Percentiles rank a stretch among this genome's conserved stretches.
phyloP scores from a whole-genome alignment of 23 tunicate genomes.

The Halocynthia roretzi region DNA sequence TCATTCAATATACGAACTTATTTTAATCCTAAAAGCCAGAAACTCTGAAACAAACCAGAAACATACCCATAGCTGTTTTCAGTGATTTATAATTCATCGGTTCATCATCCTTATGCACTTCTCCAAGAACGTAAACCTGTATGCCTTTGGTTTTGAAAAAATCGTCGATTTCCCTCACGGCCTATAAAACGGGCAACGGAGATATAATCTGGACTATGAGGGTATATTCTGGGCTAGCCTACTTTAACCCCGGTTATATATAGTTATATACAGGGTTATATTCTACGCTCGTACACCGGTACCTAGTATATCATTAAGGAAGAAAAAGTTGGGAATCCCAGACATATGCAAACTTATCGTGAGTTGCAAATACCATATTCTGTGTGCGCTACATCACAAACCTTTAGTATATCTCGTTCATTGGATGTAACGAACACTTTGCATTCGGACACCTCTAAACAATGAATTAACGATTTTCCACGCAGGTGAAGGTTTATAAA shows the following conservation, averaged over 20 bases:
- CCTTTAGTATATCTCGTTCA: conserved; percentile 40
- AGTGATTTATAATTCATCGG: not conserved
- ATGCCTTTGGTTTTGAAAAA: conserved; percentile 2
- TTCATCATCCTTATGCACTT: not conserved
- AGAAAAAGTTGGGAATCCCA: too few species aligned
- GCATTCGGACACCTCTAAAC: conserved; percentile 66
- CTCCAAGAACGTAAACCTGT: conserved; percentile 12
- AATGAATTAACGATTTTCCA: conserved; percentile 64
- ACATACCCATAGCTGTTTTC: not conserved
- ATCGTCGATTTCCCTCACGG: conserved; percentile 10
- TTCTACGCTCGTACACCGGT: too few species aligned
- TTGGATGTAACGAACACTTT: conserved; percentile 44
- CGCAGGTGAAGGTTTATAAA: conserved; percentile 66
- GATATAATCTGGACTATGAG: too few species aligned
- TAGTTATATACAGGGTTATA: too few species aligned
- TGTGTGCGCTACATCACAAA: not conserved
- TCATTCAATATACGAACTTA: too few species aligned
- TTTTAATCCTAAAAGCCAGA: too few species aligned
- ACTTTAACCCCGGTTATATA: too few species aligned
- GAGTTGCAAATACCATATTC: too few species aligned
- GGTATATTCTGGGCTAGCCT: too few species aligned
- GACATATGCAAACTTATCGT: too few species aligned
- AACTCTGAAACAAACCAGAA: too few species aligned
- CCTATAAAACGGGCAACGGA: not conserved
- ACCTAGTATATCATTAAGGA: too few species aligned